Evolutionary conservation across 2,888 invertebrate genomes (phyloP), one percentile per base, ranked within the genome.

Genomic region (Drosophila macrospina): DNA sequence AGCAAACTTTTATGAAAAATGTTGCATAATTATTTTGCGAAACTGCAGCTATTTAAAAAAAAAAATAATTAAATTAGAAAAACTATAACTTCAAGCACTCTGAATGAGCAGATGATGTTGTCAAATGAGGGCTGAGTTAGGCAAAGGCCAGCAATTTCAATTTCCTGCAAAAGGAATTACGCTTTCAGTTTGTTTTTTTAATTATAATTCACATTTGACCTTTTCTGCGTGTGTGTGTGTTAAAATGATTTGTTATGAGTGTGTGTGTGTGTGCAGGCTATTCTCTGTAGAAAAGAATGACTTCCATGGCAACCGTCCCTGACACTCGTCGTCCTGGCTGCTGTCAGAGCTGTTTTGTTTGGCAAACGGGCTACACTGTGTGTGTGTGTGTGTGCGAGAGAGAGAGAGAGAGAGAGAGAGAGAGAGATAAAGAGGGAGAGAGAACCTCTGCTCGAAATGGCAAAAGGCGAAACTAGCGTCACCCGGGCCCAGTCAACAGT

Each of bases 81-180:
- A 56, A 66, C 47, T 61, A 56, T 30, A 30, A 45, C 51, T 57
- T 39, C 30, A 7, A 15, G 44, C 45, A 16, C 16, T n/a, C n/a
- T n/a, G n/a, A n/a, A 11, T n/a, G 5, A n/a, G 24, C 5, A 4
- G 15, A 6, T 5, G 13, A 10, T 24, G 13, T 11, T 4, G 24
- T 7, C 4, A 42, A 15, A 1, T 28, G 24, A n/a, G 26, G 10
- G 10, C 20, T n/a, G 34, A 44, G n/a, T n/a, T n/a, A n/a, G 32
- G 13, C 70, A 60, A 60, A 52, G 60, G 36, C 16, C 55, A 41
- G 67, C 57, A 69, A 72, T 88, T 88, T 84, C 87, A 80, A 86
- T 86, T 83, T 83, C 44, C 68, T 63, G 54, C 63, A 69, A 80
- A 80, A 63, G 74, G 68, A 86, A 83, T 88, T 74, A 86, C 68